Percentiles rank a stretch among this genome's conserved stretches.
These are phyloP conservation scores for Hormiphora californensis DNA, from an alignment of 37 sponge, comb jelly and placozoan genomes.

Conservation along the genomic window DNA sequence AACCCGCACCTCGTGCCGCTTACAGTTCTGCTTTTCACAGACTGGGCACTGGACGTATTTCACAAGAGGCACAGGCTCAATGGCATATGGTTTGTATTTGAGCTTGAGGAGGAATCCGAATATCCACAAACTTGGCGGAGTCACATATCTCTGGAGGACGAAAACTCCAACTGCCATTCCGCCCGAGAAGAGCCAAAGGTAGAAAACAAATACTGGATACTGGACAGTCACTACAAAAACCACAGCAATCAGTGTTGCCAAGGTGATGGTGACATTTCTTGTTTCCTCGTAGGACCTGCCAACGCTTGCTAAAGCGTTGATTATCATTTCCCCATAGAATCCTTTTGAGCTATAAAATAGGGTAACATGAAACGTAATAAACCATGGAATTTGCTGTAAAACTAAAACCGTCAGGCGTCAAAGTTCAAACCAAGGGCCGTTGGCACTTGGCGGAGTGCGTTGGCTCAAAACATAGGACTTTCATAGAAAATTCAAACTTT, in stretches of 20 bases:
- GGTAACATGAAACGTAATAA: too few species aligned
- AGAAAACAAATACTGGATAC: not conserved
- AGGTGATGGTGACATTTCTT: not conserved
- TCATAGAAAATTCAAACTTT: too few species aligned
- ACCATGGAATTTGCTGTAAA: too few species aligned
- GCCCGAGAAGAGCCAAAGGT: constrained; percentile 15
- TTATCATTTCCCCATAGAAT: not conserved
- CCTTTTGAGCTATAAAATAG: too few species aligned
- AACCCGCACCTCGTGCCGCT: not conserved
- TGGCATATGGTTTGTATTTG: not conserved
- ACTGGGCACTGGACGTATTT: constrained; percentile 33
- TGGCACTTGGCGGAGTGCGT: too few species aligned
- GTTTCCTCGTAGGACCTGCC: not conserved
- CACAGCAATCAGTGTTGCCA: not conserved
- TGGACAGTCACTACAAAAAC: not conserved
- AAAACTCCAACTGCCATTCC: constrained; percentile 33
- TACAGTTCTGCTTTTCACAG: constrained; percentile 33
- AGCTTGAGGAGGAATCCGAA: constrained; percentile 19
- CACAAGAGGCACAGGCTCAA: not conserved
- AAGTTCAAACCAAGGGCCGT: too few species aligned
- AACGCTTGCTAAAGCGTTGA: constrained; percentile 30
- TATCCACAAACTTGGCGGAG: constrained; percentile 36
- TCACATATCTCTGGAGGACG: not conserved
- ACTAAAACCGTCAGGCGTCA: too few species aligned
- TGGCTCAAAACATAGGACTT: too few species aligned